Evolutionary conservation across 2,797 vertebrate species (phyloP).

Genomic region (Novumbra hubbsi): DNA sequence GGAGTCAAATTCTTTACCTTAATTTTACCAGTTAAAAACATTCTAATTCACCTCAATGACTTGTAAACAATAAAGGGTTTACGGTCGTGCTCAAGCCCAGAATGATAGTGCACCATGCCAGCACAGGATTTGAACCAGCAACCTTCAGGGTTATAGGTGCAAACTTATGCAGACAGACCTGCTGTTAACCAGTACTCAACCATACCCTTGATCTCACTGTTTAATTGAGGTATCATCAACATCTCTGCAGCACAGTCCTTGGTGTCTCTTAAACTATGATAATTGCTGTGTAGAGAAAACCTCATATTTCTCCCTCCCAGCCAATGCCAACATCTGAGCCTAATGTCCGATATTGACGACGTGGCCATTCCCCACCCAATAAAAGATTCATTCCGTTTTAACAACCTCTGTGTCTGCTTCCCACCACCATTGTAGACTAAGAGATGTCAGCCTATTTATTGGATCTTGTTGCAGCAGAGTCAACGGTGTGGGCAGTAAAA

Average conservation of each 20-base stretch:
- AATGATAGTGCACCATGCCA: no score
- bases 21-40: no score
- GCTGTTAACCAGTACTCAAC: constrained; percentile 23
- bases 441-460: constrained; percentile 61
- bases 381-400: constrained; percentile 72
- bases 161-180: no score
- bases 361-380: constrained; percentile 61
- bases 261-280: constrained; percentile 11
- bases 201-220: constrained; percentile 22
- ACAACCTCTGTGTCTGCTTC: constrained; percentile 52
- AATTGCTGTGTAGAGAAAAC: constrained; percentile 36
- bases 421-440: constrained; percentile 48
- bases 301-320: constrained; percentile 16
- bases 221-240: constrained; percentile 40
- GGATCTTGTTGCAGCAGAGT: constrained; percentile 65
- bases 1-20: no score
- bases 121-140: no score
- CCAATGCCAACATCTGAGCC: constrained; percentile 29
- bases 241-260: constrained; percentile 26
- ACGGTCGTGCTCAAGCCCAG: no score
- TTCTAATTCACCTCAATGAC: no score
- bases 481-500: constrained; percentile 59
- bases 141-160: no score
- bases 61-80: no score
- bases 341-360: constrained; percentile 58